Percentiles rank a stretch among this genome's conserved stretches.
Conservation (phyloP, 92 coral and sea anemone species). For the Pocillopora meandrina region DNA sequence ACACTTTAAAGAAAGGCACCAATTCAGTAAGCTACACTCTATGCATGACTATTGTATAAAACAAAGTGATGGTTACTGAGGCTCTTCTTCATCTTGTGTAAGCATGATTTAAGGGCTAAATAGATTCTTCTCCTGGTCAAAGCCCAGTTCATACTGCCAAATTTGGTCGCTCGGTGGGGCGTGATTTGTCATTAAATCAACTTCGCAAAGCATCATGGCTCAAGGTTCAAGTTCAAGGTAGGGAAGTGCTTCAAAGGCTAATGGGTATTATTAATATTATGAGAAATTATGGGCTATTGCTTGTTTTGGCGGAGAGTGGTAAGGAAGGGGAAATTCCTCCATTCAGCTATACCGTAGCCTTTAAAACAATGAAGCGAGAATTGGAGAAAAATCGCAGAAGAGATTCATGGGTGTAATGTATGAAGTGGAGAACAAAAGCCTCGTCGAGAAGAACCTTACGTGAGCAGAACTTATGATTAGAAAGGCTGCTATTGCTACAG, state of each 20-base stretch:
- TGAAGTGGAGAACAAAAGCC: background rate
- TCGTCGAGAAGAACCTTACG: background rate
- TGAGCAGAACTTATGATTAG: background rate
- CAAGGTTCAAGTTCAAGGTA: too few relatives aligned
- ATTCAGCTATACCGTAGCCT: too few relatives aligned
- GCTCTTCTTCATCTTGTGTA: background rate
- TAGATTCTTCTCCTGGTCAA: constrained; percentile 18
- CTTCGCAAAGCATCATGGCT: too few relatives aligned
- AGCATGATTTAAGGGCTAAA: constrained; percentile 4
- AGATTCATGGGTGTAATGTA: background rate
- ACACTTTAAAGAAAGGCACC: too few relatives aligned
- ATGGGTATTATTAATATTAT: too few relatives aligned
- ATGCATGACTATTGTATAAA: background rate
- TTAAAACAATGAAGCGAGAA: background rate
- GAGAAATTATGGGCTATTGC: background rate
- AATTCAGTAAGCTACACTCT: too few relatives aligned
- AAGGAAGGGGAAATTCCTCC: background rate
- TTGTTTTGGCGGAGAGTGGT: background rate
- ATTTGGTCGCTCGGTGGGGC: background rate
- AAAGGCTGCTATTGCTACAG: background rate
- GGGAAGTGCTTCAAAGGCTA: background rate
- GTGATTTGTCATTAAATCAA: background rate
- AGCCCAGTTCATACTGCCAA: constrained; percentile 37
- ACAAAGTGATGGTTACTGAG: background rate
- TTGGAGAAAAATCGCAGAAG: background rate